Base-by-base conservation (phyloP, 2,888 invertebrate genomes). In the Caenorhabditis doughertyi region DNA sequence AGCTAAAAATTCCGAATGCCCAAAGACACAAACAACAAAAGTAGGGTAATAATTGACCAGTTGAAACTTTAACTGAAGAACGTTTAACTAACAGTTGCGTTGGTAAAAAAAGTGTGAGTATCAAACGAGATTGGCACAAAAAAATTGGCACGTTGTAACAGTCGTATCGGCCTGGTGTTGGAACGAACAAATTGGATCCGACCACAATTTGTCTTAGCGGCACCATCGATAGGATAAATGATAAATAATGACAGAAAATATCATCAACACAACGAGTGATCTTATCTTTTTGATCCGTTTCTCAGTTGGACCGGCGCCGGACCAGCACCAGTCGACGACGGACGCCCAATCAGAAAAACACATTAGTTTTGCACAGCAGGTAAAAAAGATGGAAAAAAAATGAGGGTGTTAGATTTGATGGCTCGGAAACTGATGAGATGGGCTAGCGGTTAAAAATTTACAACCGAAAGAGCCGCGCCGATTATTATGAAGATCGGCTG, bases 401-500 rank as follows among this genome's bases (percentile, higher is more conserved):
- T 47, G 56, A 49, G 76, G 53, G 67, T 68, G 77, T 68, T 68
- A 77, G 77, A 77, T 68, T 60, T 68, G 77, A 77, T 68, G 68
- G 67, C 65, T 68, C 65, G 58, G 72, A 79, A 79, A 65, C 71
- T 79, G 71, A 79, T 71, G 79, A 65, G 70, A 53, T 53, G 62
- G 60, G 49, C 35, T 56, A 51, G 71, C 65, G 79, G 72, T 79
- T 72, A 73, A 65, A 80, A 80, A 67, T 80, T 80, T 77, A 80
- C 80, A 80, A 80, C 80, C 58, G 72, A 65, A 58, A 60, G 76
- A 65, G 44, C 77, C 60, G 55, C 47, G 76, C 60, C 76, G 60
- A 72, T 80, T 67, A 80, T 80, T 72, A 80, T 73, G 80, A 80
- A 80, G 80, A 80, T 72, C 58, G 44, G 44, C 68, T 67, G 80